Evolutionary conservation across 2,113 vertebrate species (phyloP).

Genomic region (Pollimyrus isidori): DNA sequence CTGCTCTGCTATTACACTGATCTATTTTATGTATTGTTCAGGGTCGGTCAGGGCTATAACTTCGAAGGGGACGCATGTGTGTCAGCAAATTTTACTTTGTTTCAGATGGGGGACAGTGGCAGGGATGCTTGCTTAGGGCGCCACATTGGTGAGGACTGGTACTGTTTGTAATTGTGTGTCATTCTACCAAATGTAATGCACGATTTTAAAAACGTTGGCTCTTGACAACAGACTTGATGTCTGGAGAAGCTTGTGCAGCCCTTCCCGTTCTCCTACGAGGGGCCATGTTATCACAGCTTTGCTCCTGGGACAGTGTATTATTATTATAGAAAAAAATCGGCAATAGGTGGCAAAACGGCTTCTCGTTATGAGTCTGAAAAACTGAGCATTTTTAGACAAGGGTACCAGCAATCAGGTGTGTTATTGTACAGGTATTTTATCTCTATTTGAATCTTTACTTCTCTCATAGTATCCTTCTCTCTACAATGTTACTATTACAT

Average conservation of each 20-base stretch:
- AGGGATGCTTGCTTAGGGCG: background rate
- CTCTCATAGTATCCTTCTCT: background rate
- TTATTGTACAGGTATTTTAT: background rate
- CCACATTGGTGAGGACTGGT: background rate
- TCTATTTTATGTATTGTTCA: background rate
- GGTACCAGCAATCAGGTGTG: background rate
- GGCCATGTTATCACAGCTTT: background rate
- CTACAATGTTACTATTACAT: background rate
- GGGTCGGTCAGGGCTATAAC: background rate
- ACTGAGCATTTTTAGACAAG: background rate
- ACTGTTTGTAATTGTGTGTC: background rate
- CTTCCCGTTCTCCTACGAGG: background rate
- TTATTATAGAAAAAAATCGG: background rate
- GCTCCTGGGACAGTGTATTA: background rate
- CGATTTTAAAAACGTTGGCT: background rate
- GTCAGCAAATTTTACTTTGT: background rate
- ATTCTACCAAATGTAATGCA: background rate
- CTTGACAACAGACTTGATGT: background rate
- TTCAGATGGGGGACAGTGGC: background rate
- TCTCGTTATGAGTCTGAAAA: background rate
- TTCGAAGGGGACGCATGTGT: background rate
- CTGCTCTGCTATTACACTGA: background rate
- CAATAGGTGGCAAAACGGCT: background rate
- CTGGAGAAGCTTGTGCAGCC: background rate
- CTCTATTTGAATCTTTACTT: background rate